Conservation (phyloP, 2,113 vertebrate species). For the Podarcis raffonei region DNA sequence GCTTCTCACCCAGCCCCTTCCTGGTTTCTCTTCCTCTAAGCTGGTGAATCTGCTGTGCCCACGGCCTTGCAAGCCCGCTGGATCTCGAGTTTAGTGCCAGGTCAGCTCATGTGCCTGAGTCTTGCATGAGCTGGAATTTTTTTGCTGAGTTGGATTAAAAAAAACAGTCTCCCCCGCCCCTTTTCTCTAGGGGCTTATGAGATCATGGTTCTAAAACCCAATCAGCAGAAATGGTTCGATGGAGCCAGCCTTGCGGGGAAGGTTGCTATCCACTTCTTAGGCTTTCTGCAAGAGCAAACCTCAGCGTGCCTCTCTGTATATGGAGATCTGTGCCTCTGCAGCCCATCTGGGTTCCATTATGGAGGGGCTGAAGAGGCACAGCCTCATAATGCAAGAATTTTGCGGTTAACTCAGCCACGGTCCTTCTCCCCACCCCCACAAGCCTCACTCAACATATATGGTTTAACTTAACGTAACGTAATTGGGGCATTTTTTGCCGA, state of each 20-base stretch:
- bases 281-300: slow-evolving; percentile 46
- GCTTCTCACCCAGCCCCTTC: background rate
- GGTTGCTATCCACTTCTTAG: background rate
- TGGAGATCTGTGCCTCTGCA: slow-evolving; percentile 41
- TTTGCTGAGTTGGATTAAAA: background rate
- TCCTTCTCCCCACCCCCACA: slow-evolving; percentile 6
- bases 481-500: slow-evolving; percentile 9
- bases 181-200: background rate
- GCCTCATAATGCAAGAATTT: slow-evolving; percentile 52
- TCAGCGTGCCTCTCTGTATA: slow-evolving; percentile 56
- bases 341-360: slow-evolving; percentile 53
- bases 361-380: slow-evolving; percentile 60
- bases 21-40: background rate
- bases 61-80: background rate
- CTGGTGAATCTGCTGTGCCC: background rate
- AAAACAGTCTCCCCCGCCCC: background rate
- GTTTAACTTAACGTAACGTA: background rate
- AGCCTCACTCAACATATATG: slow-evolving; percentile 22
- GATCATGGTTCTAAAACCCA: background rate
- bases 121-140: background rate
- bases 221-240: background rate
- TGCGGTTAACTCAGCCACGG: slow-evolving; percentile 57
- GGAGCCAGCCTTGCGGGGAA: background rate
- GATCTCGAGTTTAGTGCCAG: background rate
- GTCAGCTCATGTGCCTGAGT: fast-evolving